These are phyloP conservation scores for Epinephelus fuscoguttatus DNA, from an alignment of 2,113 vertebrate genomes.

Conservation along the genomic window DNA sequence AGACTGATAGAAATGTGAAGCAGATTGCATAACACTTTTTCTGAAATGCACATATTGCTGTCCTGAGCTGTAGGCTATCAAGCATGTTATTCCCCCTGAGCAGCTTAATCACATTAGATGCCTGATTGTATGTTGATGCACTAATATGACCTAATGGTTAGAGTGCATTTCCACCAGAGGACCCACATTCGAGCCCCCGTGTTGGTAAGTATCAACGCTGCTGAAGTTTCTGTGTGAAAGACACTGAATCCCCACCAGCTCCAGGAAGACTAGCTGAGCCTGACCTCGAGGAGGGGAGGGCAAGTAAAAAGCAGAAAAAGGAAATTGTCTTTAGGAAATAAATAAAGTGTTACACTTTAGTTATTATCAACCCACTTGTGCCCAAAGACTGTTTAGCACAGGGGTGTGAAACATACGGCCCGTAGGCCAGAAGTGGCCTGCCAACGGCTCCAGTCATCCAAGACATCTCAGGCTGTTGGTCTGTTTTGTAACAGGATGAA, in stretches of 20 bases:
- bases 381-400: no score
- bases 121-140: conserved; percentile 37
- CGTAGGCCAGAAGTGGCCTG: no score
- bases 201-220: conserved; percentile 52
- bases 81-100: not conserved
- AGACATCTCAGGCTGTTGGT: no score
- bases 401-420: no score
- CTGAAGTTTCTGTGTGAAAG: conserved; percentile 50
- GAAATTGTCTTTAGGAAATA: not conserved
- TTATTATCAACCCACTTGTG: not conserved
- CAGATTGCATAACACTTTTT: not conserved
- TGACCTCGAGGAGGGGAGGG: conserved; percentile 26
- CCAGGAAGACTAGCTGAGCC: conserved; percentile 44
- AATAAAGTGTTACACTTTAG: not conserved
- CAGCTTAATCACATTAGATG: conserved; percentile 8
- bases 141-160: conserved; percentile 48
- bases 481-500: no score
- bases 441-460: no score
- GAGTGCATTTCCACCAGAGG: conserved; percentile 49
- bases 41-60: conserved; percentile 10
- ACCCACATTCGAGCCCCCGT: conserved; percentile 17
- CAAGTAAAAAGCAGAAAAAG: not conserved
- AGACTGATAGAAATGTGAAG: not conserved
- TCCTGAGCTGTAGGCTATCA: not conserved
- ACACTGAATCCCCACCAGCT: conserved; percentile 15